These are phyloP conservation scores for Xerus rutilus DNA, from an alignment of 2,797 vertebrate genomes.

Conservation along the genomic window DNA sequence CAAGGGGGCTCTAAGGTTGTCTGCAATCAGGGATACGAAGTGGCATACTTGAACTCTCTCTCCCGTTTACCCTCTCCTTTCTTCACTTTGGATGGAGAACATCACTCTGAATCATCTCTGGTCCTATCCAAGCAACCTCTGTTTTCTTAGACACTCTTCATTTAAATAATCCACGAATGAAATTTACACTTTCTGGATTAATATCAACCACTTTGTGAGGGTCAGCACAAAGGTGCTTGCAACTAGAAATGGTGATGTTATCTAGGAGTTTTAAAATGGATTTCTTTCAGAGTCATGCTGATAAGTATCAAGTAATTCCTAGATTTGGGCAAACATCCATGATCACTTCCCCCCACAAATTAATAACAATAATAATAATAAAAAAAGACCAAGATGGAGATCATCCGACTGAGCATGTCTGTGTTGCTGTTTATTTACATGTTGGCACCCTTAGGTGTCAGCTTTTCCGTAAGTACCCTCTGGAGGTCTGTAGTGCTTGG, in stretches of 20 bases:
- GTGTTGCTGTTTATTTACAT: constrained; percentile 85
- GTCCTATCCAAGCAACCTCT: neutral
- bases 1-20: neutral
- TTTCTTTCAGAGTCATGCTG: constrained; percentile 66
- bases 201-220: neutral
- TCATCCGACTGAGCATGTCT: constrained; percentile 76
- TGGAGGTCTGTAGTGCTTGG: constrained; percentile 98
- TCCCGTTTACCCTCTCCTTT: neutral
- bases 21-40: neutral
- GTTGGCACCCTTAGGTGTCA: constrained; percentile 92
- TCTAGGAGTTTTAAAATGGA: neutral
- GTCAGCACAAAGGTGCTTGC: neutral
- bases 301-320: constrained; percentile 69
- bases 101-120: neutral
- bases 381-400: constrained; percentile 52
- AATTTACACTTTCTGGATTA: neutral
- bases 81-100: neutral
- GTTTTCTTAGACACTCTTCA: neutral
- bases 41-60: neutral
- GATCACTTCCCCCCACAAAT: constrained; percentile 27
- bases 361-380: constrained; percentile 58
- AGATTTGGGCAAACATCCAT: constrained; percentile 62
- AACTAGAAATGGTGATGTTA: neutral
- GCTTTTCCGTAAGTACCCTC: constrained; percentile 99
- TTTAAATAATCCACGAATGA: neutral